Evolutionary conservation across 2,797 vertebrate species (phyloP), one percentile per base, ranked within the genome.

Genomic region (Girardinus metallicus): DNA sequence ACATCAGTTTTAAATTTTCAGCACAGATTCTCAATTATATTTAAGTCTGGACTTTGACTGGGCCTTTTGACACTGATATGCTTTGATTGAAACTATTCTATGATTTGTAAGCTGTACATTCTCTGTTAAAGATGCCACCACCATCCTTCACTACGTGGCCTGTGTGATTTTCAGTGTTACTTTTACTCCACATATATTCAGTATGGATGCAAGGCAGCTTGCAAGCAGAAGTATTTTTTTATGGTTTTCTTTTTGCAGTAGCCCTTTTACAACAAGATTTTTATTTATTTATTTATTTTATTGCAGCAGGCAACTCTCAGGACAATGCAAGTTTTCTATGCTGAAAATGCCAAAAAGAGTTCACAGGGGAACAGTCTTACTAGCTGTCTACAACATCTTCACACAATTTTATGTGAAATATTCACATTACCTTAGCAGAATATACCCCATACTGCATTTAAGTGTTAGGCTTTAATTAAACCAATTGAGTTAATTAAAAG

Each of bases 401-500:
- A 64, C 36, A 44, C 18, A 44, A 46, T 26, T 44, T 81, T 51
- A 66, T 74, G 62, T 71, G 77, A 77, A 34, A 79, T 43, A 13
- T 64, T 83, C 26, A 41, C 11, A 78, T 76, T 84, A 41, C 79
- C 26, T 73, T 29, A 62, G 31, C 34, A 49, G 41, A 73, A 77
- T 76, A 57, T 78, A 71, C 80, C 47, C 62, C 29, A 47, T 76
- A 71, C 39, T 41, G 46, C 74, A 76, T 62, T 72, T 62, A 18
- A 4, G 5, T 36, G 12, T 1, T 21, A 26, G 75, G 31, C 71
- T 74, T 77, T 46, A 72, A 76, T 79, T 73, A 75, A 79, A 79
- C 26, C n/a, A 84, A 57, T 75, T 72, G 78, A 78, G 75, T 46
- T 75, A 44, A 78, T 72, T 80, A 78, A 64, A 73, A 75, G 23